phyloP scores from a whole-genome alignment of 2,888 invertebrate species.

The Trachelus troglodyta region DNA sequence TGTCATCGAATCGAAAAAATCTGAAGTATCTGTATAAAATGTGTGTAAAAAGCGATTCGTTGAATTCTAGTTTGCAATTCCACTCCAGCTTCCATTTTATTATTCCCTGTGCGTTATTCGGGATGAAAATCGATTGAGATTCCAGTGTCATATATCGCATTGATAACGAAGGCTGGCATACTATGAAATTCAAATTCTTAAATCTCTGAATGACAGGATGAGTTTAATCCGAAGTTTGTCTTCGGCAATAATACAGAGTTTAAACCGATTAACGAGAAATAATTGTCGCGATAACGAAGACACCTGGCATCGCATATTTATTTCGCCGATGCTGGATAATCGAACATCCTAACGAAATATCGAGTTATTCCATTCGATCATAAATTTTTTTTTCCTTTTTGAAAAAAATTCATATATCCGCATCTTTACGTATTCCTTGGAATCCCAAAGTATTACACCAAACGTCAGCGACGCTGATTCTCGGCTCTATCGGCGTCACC shows the following conservation, averaged over 20 bases:
- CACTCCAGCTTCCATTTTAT: background rate
- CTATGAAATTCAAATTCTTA: background rate
- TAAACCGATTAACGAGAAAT: constrained; percentile 16
- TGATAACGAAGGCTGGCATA: background rate
- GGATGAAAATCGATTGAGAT: background rate
- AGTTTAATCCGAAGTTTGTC: background rate
- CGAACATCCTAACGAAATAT: background rate
- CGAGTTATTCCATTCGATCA: background rate
- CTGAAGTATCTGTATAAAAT: background rate
- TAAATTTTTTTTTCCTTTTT: background rate
- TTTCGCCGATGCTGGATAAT: background rate
- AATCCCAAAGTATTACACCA: background rate
- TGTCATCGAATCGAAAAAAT: background rate
- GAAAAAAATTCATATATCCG: background rate
- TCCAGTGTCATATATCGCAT: too few species aligned
- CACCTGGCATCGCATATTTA: background rate
- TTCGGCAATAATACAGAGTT: background rate
- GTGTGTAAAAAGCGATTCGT: background rate
- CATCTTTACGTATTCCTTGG: background rate
- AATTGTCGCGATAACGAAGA: constrained; percentile 16
- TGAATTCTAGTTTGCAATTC: background rate
- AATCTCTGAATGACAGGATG: background rate
- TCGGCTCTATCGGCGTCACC: constrained; percentile 1
- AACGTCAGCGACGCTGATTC: background rate
- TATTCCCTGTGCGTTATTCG: background rate